Percentiles rank a stretch among this genome's conserved stretches.
phyloP scores from a whole-genome alignment of 2,113 vertebrate genomes.

The Xenopus tropicalis region UCB_Xtro_10.0 CM004444.2:108106001-108106500 shows the following conservation, averaged over 20 bases:
- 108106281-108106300: constrained; percentile 4
- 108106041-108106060: too few species aligned
- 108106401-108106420: neutral
- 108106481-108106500: too few species aligned
- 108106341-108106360: neutral
- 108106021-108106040: neutral
- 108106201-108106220: neutral
- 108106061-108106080: too few species aligned
- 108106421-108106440: too few species aligned
- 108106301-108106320: neutral
- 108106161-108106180: constrained; percentile 8
- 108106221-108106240: neutral
- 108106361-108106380: neutral
- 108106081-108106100: too few species aligned
- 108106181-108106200: constrained; percentile 3
- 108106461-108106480: too few species aligned
- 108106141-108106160: constrained; percentile 27
- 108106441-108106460: too few species aligned
- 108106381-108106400: neutral
- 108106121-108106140: neutral
- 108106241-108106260: constrained; percentile 5
- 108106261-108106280: neutral
- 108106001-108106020: neutral
- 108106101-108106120: too few species aligned
- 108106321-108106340: neutral